Evolutionary conservation across 2,797 vertebrate genomes (phyloP), one percentile per base, ranked within the genome.

Genomic region (Enteromius paludinosus): DNA sequence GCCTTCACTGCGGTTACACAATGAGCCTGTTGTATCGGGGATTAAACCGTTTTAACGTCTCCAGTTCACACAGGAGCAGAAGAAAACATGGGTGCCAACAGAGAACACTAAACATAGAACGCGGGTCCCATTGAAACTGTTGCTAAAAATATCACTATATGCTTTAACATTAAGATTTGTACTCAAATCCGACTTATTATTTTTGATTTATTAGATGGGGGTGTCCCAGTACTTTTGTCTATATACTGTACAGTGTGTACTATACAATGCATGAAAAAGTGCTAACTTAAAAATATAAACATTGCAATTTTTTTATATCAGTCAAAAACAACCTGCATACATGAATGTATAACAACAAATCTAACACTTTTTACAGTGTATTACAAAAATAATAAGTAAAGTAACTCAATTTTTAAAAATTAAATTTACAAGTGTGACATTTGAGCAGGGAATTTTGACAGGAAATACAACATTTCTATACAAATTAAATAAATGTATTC

Each of bases 21-120:
- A 86, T 83, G 73, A 77, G 81, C 45, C 68, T 25, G 79, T 86
- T 88, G 83, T 86, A n/a, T 49, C 30, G 25, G 54, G 14, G 33
- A 66, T 72, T 76, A 45, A 49, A 43, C 41, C 17, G 45, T 78
- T 70, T 79, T 59, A 28, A 30, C 28, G 20, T 64, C 69, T 81
- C 14, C 25, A 45, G 35, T 49, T 45, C 38, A 62, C 52, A 62
- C 38, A 62, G 12, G 52, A 70, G 18, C 18, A 56, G 20, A 28
- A 38, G 14, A 62, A 81, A 64, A 81, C 70, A 81, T 35, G 14
- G 52, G 17, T 72, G 59, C 15, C 41, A 75, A 28, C 72, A 45
- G 64, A 74, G 30, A 73, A 73, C 49, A 73, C 56, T 62, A 62
- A 4, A 56, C 69, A 74, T 7, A 11, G 47, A 52, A 38, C 5